phyloP scores from a whole-genome alignment of 2,797 vertebrate genomes.

The Luscinia megarhynchos region DNA sequence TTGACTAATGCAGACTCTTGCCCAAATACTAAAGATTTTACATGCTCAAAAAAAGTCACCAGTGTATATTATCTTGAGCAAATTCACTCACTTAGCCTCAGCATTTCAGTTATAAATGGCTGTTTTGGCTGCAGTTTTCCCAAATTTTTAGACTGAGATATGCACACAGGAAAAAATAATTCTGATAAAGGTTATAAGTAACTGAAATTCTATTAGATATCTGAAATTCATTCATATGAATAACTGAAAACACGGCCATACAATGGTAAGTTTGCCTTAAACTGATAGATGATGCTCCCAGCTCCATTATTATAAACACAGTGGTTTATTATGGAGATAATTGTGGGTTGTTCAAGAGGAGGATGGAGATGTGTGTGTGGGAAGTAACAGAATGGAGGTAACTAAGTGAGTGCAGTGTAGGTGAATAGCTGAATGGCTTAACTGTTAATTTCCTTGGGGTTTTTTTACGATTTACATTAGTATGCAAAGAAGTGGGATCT shows the following conservation, averaged over 20 bases:
- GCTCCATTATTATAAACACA: constrained; percentile 46
- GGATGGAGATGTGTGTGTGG: constrained; percentile 51
- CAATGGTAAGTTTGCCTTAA: constrained; percentile 23
- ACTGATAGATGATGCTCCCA: constrained; percentile 41
- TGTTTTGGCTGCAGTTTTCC: neutral
- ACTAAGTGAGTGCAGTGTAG: constrained; percentile 39
- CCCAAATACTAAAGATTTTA: neutral
- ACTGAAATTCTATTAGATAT: constrained; percentile 25
- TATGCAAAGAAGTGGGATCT: constrained; percentile 33
- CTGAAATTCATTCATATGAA: constrained; percentile 34
- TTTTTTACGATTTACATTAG: constrained; percentile 15
- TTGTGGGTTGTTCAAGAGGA: constrained; percentile 53
- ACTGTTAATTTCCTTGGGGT: constrained; percentile 37
- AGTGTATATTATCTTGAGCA: neutral
- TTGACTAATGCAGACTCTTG: neutral
- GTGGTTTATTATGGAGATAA: constrained; percentile 51
- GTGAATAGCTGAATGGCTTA: constrained; percentile 42
- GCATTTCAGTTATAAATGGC: neutral
- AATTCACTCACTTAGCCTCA: neutral
- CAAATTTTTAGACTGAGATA: neutral
- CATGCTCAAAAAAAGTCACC: neutral
- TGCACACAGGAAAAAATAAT: neutral
- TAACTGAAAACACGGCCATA: neutral
- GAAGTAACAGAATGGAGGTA: constrained; percentile 47
- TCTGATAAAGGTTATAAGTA: neutral